Evolutionary conservation across 2,888 invertebrate genomes (phyloP).

Genomic region (Caenorhabditis sp.): DNA sequence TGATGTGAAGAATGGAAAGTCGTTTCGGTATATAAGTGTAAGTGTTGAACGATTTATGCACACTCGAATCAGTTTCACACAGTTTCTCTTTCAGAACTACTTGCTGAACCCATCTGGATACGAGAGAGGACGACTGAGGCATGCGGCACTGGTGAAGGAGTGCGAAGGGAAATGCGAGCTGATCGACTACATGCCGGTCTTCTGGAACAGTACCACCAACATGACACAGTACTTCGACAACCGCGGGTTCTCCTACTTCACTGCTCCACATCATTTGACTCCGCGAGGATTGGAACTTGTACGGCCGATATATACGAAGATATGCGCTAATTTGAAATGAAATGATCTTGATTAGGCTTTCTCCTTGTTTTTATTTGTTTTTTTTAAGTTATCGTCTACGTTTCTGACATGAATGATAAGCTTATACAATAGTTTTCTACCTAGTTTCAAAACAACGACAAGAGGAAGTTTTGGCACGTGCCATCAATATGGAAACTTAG

Average conservation of each 20-base stretch:
- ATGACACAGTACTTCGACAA: constrained; percentile 40
- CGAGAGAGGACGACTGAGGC: constrained; percentile 24
- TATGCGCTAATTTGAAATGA: constrained; percentile 37
- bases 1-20: constrained; percentile 34
- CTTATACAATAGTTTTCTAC: too few relatives aligned
- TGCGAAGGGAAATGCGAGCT: constrained; percentile 55
- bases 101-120: constrained; percentile 10
- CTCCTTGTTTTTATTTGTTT: too few relatives aligned
- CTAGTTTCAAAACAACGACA: too few relatives aligned
- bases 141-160: constrained; percentile 31
- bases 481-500: too few relatives aligned
- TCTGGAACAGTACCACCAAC: constrained; percentile 28
- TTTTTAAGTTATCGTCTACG: too few relatives aligned
- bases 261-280: constrained; percentile 35
- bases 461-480: too few relatives aligned
- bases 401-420: too few relatives aligned
- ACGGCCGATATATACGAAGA: constrained; percentile 44
- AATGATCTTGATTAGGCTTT: background rate
- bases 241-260: constrained; percentile 43
- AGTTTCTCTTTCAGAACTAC: constrained; percentile 36
- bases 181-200: constrained; percentile 46
- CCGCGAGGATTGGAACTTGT: constrained; percentile 48
- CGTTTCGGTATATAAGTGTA: constrained; percentile 30
- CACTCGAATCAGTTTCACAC: background rate
- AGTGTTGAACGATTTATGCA: background rate